Conservation (phyloP, 2,113 vertebrate genomes). For the Macquaria australasica region DNA sequence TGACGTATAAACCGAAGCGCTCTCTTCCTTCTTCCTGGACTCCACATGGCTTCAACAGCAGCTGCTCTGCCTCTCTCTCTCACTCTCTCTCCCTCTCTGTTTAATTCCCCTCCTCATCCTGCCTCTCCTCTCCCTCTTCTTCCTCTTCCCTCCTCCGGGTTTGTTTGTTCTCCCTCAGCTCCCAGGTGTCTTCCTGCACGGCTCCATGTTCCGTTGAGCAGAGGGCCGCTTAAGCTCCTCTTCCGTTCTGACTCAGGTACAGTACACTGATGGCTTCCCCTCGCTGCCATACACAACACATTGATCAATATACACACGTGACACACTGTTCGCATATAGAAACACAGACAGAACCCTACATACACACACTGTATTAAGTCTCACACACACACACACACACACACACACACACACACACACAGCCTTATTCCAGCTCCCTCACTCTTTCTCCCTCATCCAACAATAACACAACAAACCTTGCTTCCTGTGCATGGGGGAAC, state of each 20-base stretch:
- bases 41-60: constrained; percentile 61
- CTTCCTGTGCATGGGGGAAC: constrained; percentile 83
- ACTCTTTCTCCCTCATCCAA: constrained; percentile 78
- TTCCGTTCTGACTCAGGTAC: constrained; percentile 82
- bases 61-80: constrained; percentile 50
- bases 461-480: constrained; percentile 84
- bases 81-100: constrained; percentile 26
- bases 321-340: background rate
- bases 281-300: background rate
- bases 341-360: background rate
- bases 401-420: constrained; percentile 36
- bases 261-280: constrained; percentile 41
- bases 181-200: constrained; percentile 83
- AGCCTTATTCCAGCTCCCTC: constrained; percentile 37
- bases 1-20: constrained; percentile 55
- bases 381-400: constrained; percentile 23
- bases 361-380: background rate
- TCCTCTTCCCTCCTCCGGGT: constrained; percentile 75
- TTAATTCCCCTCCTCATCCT: constrained; percentile 70
- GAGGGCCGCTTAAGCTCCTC: constrained; percentile 56
- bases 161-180: constrained; percentile 80
- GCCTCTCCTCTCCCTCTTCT: constrained; percentile 69
- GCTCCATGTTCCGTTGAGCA: constrained; percentile 61
- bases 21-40: constrained; percentile 63
- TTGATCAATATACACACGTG: constrained; percentile 5